phyloP scores from a whole-genome alignment of 35 echinoderm and acorn worm genomes.

The Apostichopus parvimensis region DNA sequence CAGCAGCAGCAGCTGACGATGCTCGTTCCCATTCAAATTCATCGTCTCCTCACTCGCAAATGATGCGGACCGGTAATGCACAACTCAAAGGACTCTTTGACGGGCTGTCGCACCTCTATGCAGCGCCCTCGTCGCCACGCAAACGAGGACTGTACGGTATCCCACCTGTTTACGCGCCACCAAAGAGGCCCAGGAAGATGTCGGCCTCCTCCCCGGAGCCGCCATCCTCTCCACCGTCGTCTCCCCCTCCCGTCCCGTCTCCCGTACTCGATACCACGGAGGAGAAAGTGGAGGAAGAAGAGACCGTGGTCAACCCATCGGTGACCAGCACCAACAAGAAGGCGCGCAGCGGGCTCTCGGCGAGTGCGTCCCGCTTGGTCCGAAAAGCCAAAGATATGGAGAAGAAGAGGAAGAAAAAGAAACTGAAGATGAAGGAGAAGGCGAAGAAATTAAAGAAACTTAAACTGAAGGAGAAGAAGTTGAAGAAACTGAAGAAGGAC shows the following conservation, averaged over 20 bases:
- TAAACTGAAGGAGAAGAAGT: conserved; percentile 35
- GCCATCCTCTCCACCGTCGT: background rate
- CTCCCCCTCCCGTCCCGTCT: conserved; percentile 1
- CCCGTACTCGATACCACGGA: background rate
- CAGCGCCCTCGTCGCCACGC: conserved; percentile 76
- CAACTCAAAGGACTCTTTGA: conserved; percentile 99
- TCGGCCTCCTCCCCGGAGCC: conserved; percentile 45
- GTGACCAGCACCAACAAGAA: conserved; percentile 46
- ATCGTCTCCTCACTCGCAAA: conserved; percentile 92
- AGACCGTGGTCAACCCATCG: background rate
- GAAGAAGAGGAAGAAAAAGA: conserved; percentile 71
- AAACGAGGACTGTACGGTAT: conserved; percentile 86
- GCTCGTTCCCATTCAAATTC: conserved; percentile 94
- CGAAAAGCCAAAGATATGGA: conserved; percentile 79
- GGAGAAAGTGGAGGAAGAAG: conserved; percentile 35
- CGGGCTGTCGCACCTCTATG: conserved; percentile 95
- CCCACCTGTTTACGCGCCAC: conserved; percentile 87
- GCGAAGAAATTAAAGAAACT: conserved; percentile 57
- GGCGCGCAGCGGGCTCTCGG: conserved; percentile 72
- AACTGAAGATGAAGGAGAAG: conserved; percentile 59
- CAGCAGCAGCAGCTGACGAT: conserved; percentile 87
- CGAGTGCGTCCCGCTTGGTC: conserved; percentile 83
- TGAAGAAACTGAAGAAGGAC: conserved; percentile 47
- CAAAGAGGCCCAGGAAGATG: conserved; percentile 71
- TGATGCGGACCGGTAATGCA: conserved; percentile 89